Conservation (phyloP, 2,113 vertebrate species). For the Campylomormyrus tamandua region DNA sequence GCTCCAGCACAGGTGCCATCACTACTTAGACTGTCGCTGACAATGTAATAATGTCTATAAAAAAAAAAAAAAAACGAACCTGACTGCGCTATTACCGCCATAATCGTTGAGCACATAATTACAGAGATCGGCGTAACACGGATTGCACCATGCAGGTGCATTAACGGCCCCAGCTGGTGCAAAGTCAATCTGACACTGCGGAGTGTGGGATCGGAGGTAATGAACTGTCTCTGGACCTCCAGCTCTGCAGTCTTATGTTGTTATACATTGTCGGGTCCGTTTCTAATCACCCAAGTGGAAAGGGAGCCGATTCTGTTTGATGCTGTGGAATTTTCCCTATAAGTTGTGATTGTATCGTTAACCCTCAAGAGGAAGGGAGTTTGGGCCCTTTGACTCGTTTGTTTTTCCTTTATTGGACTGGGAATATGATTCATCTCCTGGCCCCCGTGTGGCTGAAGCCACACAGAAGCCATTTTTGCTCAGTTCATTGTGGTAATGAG, state of each 20-base stretch:
- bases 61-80: neutral
- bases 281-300: neutral
- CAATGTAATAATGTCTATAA: conserved; percentile 23
- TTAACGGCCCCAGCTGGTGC: neutral
- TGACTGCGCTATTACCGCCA: conserved; percentile 15
- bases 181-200: neutral
- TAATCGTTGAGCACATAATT: conserved; percentile 21
- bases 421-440: neutral
- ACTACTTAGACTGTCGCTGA: conserved; percentile 31
- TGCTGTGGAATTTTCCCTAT: neutral
- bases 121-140: neutral
- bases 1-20: conserved; percentile 39
- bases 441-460: neutral
- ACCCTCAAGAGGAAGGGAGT: neutral
- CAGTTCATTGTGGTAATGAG: neutral
- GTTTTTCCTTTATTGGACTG: neutral
- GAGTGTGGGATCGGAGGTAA: neutral
- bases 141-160: neutral
- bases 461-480: neutral
- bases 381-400: neutral
- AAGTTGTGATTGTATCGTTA: neutral
- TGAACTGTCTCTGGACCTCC: neutral
- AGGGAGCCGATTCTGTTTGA: neutral
- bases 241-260: neutral
- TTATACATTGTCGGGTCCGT: neutral